Base-by-base conservation (phyloP, 2,888 invertebrate species). In the Sceliomorpha sp. region DNA sequence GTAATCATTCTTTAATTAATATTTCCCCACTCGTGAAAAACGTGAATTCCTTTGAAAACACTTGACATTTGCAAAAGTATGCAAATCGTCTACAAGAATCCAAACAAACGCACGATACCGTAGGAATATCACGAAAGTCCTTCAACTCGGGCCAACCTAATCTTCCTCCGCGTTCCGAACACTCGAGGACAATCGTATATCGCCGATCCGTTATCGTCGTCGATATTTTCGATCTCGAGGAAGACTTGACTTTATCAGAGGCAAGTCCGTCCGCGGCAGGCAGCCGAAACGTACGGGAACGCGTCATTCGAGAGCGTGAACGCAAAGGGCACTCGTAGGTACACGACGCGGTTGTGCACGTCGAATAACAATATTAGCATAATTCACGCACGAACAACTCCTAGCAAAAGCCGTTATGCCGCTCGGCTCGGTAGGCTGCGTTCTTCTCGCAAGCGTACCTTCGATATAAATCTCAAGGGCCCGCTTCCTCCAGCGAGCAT, bases 391-490 rank as follows among this genome's bases (percentile, higher is more conserved):
- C 73, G 73, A 78, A 70, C 67, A 73, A 77, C 70, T 73, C 55
- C 53, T 58, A 62, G 68, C 42, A 68, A 75, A 72, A 77, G 76
- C 78, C 75, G 78, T 80, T 78, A 76, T 60, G 63, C 60, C 63
- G 58, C 69, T 63, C 44, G 58, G 47, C 51, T 58, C 47, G 53
- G 56, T 58, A 56, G 63, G 74, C 72, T 74, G 75, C 68, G 73
- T 74, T 76, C n/a, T n/a, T n/a, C n/a, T n/a, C 73, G 72, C 63
- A 69, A n/a, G 60, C 68, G 74, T 70, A 72, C 75, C 73, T 74
- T 72, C 78, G 78, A 80, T 80, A 80, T 77, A 76, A 80, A 81
- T 81, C 81, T 81, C 75, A 73, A 80, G 81, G 72, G 76, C 70
- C 75, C 62, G 76, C 77, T 78, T 81, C 81, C 81, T 80, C 70